Conservation (phyloP, 2,797 vertebrate genomes). For the Pampus argenteus region DNA sequence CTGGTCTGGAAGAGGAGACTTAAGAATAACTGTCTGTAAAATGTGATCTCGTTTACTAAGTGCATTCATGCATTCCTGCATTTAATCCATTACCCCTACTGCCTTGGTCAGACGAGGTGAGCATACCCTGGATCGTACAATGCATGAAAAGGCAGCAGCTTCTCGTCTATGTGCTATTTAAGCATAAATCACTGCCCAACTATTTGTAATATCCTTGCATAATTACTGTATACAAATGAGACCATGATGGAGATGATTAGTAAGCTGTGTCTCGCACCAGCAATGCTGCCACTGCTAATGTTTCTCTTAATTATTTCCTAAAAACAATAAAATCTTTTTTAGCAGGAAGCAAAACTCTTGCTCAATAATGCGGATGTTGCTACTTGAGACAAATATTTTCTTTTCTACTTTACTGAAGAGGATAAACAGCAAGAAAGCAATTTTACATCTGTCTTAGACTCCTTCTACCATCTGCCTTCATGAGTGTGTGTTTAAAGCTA, state of each 20-base stretch:
- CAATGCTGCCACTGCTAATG: slow-evolving; percentile 18
- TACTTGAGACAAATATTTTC: slow-evolving; percentile 45
- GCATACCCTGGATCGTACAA: background rate
- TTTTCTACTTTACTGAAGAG: slow-evolving; percentile 33
- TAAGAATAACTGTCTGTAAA: slow-evolving; percentile 33
- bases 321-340: slow-evolving; percentile 35
- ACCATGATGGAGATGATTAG: slow-evolving; percentile 1
- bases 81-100: slow-evolving; percentile 2
- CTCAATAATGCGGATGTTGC: slow-evolving; percentile 20
- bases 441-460: slow-evolving; percentile 60
- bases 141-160: background rate
- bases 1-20: slow-evolving; percentile 31
- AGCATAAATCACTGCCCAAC: slow-evolving; percentile 8
- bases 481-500: slow-evolving; percentile 14
- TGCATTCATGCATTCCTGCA: slow-evolving; percentile 1
- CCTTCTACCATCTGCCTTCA: slow-evolving; percentile 45
- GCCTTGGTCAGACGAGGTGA: background rate
- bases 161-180: background rate
- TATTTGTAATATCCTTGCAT: slow-evolving; percentile 7
- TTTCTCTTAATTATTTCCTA: slow-evolving; percentile 35
- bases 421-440: slow-evolving; percentile 38
- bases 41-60: slow-evolving; percentile 19
- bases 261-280: slow-evolving; percentile 15
- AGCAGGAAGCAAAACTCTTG: slow-evolving; percentile 32
- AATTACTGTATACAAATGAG: slow-evolving; percentile 32